These are phyloP conservation scores for Dolichoris vasculosae DNA, from an alignment of 1,140 invertebrate species.

Conservation along the genomic window DNA sequence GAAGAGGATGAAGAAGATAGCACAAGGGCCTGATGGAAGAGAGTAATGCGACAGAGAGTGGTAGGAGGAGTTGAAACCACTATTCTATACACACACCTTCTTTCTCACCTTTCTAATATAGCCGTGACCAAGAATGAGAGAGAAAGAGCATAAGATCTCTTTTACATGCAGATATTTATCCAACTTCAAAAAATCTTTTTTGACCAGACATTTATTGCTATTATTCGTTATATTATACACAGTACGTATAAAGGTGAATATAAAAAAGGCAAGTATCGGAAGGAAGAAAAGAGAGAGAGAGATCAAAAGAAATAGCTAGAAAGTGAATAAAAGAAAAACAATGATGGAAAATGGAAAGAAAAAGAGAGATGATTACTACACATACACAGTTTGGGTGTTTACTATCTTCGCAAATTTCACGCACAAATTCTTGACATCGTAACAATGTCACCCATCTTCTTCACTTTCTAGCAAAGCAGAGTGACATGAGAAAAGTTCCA, in stretches of 20 bases:
- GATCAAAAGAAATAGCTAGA: too few species aligned
- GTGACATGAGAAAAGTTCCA: not conserved
- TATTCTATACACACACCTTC: not conserved
- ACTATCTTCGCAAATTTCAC: conserved; percentile 46
- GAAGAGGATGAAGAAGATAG: conserved; percentile 32
- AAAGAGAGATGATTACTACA: not conserved
- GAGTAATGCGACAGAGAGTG: not conserved
- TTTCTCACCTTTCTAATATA: conserved; percentile 6
- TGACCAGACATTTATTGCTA: not conserved
- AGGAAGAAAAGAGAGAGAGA: too few species aligned
- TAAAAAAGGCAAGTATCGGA: not conserved
- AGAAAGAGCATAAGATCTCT: conserved; percentile 51
- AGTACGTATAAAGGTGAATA: conserved; percentile 4
- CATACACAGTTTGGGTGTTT: conserved; percentile 16
- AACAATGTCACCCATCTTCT: not conserved
- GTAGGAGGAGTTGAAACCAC: conserved; percentile 1
- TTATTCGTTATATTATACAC: not conserved
- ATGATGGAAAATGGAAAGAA: not conserved
- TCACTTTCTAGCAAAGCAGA: conserved; percentile 12
- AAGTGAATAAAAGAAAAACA: too few species aligned
- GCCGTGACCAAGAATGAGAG: not conserved
- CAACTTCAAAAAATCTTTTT: conserved; percentile 40
- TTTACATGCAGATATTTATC: conserved; percentile 52
- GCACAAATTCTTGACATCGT: conserved; percentile 8
- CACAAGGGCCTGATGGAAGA: not conserved